Base-by-base conservation (phyloP, 2,888 invertebrate genomes). In the Leptinotarsa haldemani region DNA sequence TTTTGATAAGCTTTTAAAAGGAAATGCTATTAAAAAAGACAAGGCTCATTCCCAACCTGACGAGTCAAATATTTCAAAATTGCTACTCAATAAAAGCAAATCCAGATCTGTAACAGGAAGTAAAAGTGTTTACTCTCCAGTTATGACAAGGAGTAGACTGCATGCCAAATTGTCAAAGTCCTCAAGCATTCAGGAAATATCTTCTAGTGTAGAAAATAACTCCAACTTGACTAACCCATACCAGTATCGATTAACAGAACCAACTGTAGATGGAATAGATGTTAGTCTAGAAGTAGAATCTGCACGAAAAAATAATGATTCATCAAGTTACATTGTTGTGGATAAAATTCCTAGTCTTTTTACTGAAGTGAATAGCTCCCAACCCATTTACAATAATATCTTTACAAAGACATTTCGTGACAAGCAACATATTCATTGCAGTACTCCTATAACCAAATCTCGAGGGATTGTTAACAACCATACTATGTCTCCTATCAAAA, bases 1-100 rank as follows among this genome's bases (percentile, higher is more conserved):
- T 7, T 85, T 85, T 76, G 84, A 85, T 73, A 80, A 80, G 50
- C 67, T 84, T 61, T 16, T 79, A 25, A 80, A 78, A 71, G 77
- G 78, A 68, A 61, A 75, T 53, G 71, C 74, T n/a, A 66, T 70
- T 30, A 61, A 53, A 12, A 61, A 64, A 68, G 2, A 30, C 18
- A 56, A 46, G 40, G 18, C 13, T 48, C 30, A 50, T 2, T 22
- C 47, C 2, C 25, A 25, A 61, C 1, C 9, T 63, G n/a, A 22
- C 1, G 20, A 48, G 1, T 65, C 16, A 16, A 40, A 20, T 50
- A 25, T 18, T 4, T 48, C 65, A 13, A 66, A 48, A 48, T 46
- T 15, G n/a, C 7, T 40, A 58, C 13, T 18, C 46, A 52, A 56
- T 13, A 13, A 20, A 53, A 30, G 30, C 9, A 68, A 46, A 46